These are phyloP conservation scores for Tipula confusa DNA, from an alignment of 2,888 invertebrate genomes.

Conservation along the genomic window DNA sequence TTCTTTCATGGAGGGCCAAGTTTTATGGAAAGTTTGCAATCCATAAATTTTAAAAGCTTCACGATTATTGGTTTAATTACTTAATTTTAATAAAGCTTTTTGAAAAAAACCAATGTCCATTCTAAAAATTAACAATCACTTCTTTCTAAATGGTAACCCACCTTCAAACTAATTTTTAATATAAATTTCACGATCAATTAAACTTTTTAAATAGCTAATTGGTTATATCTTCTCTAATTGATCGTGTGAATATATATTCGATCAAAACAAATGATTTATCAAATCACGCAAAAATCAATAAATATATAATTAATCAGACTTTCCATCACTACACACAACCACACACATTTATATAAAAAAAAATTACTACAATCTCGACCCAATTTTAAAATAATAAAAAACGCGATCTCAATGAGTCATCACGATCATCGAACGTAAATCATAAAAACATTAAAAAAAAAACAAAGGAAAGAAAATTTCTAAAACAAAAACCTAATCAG, in stretches of 20 bases:
- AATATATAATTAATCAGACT: background rate
- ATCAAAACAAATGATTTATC: background rate
- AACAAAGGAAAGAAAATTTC: background rate
- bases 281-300: background rate
- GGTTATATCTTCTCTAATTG: background rate
- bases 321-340: background rate
- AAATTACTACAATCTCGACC: background rate
- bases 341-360: background rate
- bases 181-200: background rate
- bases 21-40: no score
- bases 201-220: background rate
- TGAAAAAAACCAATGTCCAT: no score
- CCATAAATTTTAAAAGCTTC: no score
- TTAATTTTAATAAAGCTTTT: no score
- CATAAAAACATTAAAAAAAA: background rate
- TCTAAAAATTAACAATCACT: no score
- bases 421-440: background rate
- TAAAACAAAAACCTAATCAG: background rate
- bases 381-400: background rate
- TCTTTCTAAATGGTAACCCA: no score
- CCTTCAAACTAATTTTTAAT: background rate
- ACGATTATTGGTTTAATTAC: no score
- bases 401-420: slow-evolving; percentile 20
- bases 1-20: no score
- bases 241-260: no score